Evolutionary conservation across 2,888 invertebrate species (phyloP), one percentile per base, ranked within the genome.

Genomic region (Acronicta aceris): DNA sequence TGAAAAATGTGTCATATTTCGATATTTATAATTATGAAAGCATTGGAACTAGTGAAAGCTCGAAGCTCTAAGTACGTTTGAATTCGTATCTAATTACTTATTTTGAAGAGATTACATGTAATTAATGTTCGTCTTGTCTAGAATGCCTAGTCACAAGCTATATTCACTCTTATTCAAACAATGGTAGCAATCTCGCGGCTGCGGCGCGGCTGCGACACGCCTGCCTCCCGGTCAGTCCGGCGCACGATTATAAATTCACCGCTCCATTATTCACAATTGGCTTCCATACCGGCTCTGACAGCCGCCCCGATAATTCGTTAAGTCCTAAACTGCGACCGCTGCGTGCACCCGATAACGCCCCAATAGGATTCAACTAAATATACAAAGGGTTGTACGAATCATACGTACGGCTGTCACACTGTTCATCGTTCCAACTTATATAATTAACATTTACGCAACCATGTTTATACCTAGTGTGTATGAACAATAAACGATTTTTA

Each of bases 261-360:
- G 70, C 74, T 79, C 89, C 87, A 89, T 91, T 89, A 90, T 89
- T 91, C 89, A 89, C 90, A 91, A 91, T 89, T 90, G 91, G 89
- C 88, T 88, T 86, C 86, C 82, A 88, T 84, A 82, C 86, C 87
- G 84, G 81, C 82, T 79, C 82, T 89, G 89, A 89, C 90, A 89
- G 86, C 81, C 81, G 86, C 84, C 79, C 83, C 85, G 90, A 91
- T 92, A 89, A 91, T 91, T 91, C 91, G 90, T 88, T 90, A 91
- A 91, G 89, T 89, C 90, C 84, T 91, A 88, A 89, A 89, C 88
- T 87, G 87, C 84, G 88, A 83, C 85, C 88, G 86, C 92, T 92
- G 92, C 84, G 89, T 88, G 87, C 85, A 82, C 82, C 81, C 83
- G 92, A 92, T 92, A 92, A 90, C 89, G 86, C 79, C 84, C 84